Evolutionary conservation across 2,797 vertebrate species (phyloP), one percentile per base, ranked within the genome.

Genomic region (Danio aesculapii): DNA sequence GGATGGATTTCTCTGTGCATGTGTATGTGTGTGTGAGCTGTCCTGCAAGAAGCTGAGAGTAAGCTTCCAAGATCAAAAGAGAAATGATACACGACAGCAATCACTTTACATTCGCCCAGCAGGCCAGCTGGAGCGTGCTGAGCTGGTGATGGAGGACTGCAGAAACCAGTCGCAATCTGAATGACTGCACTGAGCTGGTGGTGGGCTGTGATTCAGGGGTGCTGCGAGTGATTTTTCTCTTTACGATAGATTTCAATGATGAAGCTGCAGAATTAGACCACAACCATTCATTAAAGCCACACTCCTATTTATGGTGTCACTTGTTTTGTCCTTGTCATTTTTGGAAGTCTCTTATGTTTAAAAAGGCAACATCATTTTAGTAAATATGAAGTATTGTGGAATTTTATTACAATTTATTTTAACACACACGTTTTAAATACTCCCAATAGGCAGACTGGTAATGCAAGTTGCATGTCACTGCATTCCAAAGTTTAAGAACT

Each of bases 61-160:
- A 84, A 88, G 90, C 84, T 88, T 88, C 88, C 85, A 81, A 81
- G 83, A 75, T 78, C 81, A 76, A 89, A 88, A 87, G 87, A 88
- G 80, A 89, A 89, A 94, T 92, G 77, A 89, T 77, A 82, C 81
- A 87, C 64, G 90, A 92, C 92, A 92, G 92, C 91, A 89, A 91
- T 94, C 91, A 89, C 89, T 94, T 94, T 90, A 85, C 85, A 92
- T 93, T 89, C 81, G 41, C 87, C 62, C 79, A 88, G 79, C 87
- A 76, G 82, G 90, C 83, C 91, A 91, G 90, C 92, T 90, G 91
- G 91, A 91, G 89, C 84, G 46, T 90, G 85, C 74, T 71, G 55
- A 88, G 84, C 84, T 75, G 59, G 75, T 76, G 85, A 82, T 66
- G 66, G 50, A 67, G 62, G 73, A 50, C 77, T 84, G 77, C 75